Percentiles rank a stretch among this genome's conserved stretches.
phyloP scores from a whole-genome alignment of 2,113 vertebrate species.

The Platysternon megacephalum region DNA sequence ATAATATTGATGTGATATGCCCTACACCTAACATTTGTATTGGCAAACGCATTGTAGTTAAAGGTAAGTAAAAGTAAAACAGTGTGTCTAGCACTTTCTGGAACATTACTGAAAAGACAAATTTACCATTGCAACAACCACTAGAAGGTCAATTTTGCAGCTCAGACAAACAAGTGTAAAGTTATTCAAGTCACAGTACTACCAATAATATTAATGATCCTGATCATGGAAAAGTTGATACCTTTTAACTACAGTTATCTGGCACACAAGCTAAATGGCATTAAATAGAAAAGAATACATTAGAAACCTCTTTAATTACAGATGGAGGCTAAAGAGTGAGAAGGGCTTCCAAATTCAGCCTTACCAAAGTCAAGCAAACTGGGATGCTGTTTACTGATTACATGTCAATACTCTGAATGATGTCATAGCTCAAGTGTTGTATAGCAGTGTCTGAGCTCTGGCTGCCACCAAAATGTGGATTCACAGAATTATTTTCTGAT shows the following conservation, averaged over 20 bases:
- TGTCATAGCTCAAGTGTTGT: not conserved
- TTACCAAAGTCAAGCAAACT: not conserved
- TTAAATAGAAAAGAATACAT: conserved; percentile 47
- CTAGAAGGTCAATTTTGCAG: conserved; percentile 35
- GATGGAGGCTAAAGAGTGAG: not conserved
- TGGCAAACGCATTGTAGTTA: not conserved
- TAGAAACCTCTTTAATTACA: conserved; percentile 58
- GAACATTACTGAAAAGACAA: conserved; percentile 48
- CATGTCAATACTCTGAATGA: not conserved
- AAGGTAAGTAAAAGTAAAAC: not conserved
- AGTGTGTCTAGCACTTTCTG: not conserved
- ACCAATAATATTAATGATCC: conserved; percentile 51
- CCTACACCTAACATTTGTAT: not conserved
- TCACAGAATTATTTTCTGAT: accelerated
- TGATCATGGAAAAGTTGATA: conserved; percentile 59
- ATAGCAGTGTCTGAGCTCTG: not conserved
- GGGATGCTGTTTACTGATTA: accelerated
- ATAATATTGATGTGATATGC: not conserved
- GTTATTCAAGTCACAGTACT: conserved; percentile 39
- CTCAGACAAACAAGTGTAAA: conserved; percentile 1
- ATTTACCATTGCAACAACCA: conserved; percentile 41
- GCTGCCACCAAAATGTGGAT: not conserved
- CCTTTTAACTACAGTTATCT: conserved; percentile 64
- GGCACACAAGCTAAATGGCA: conserved; percentile 53
- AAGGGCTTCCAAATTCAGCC: not conserved